Evolutionary conservation across 1,140 invertebrate genomes (phyloP).

Genomic region (Hypothenemus hampei): DNA sequence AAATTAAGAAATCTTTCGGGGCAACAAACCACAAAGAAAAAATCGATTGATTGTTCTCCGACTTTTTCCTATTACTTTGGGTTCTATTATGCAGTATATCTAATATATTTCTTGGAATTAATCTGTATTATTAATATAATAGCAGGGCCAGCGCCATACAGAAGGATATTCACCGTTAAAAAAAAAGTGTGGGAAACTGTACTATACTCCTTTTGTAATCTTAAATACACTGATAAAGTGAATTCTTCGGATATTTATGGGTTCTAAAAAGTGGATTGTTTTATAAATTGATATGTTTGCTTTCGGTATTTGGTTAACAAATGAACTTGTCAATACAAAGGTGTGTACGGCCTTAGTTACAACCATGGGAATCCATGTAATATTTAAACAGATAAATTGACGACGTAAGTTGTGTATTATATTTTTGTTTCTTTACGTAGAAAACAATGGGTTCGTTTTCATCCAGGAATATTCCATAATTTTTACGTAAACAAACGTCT

Average conservation of each 20-base stretch:
- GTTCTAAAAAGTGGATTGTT: slow-evolving; percentile 24
- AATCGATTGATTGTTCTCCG: no score
- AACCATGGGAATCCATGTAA: slow-evolving; percentile 23
- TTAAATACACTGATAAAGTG: slow-evolving; percentile 19
- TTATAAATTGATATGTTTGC: slow-evolving; percentile 25
- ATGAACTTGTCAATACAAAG: slow-evolving; percentile 24
- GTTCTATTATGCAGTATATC: no score
- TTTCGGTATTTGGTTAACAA: slow-evolving; percentile 22
- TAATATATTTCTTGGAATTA: no score
- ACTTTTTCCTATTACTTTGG: no score
- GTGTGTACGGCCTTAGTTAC: slow-evolving; percentile 19
- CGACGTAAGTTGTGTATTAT: slow-evolving; percentile 2
- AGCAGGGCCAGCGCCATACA: no score
- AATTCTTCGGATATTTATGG: slow-evolving; percentile 20
- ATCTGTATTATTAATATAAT: no score
- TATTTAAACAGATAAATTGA: slow-evolving; percentile 16
- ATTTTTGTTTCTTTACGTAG: slow-evolving; percentile 1
- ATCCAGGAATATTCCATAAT: no score
- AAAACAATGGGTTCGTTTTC: slow-evolving; percentile 5
- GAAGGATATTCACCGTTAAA: no score
- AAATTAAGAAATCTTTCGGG: no score
- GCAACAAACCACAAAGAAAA: no score
- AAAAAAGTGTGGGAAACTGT: slow-evolving; percentile 16
- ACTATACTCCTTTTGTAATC: slow-evolving; percentile 17
- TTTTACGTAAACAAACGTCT: no score